Conservation (phyloP, 2,797 vertebrate species). For the Nannoperca australis region DNA sequence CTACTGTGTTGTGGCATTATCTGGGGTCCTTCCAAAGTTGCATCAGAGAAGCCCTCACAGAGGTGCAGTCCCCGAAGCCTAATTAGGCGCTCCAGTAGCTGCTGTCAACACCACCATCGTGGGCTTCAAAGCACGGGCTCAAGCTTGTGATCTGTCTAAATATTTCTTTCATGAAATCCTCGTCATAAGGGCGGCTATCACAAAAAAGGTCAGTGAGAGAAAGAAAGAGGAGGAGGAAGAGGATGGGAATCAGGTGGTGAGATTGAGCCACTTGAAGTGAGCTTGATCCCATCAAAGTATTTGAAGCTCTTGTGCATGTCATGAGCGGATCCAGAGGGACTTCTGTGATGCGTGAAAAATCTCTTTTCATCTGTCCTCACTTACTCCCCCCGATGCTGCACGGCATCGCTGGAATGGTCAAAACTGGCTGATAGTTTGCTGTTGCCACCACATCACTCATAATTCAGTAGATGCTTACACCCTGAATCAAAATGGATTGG, state of each 20-base stretch:
- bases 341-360: constrained; percentile 59
- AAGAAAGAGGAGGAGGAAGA: constrained; percentile 22
- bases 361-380: constrained; percentile 63
- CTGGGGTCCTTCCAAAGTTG: constrained; percentile 55
- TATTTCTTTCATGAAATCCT: constrained; percentile 69
- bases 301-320: constrained; percentile 52
- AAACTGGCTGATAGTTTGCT: constrained; percentile 18
- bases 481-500: constrained; percentile 3
- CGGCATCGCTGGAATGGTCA: constrained; percentile 11
- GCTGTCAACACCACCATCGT: constrained; percentile 66
- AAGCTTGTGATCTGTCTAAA: constrained; percentile 77
- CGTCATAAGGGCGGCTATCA: constrained; percentile 44
- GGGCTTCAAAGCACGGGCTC: constrained; percentile 72
- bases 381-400: constrained; percentile 42
- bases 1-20: constrained; percentile 29
- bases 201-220: constrained; percentile 48
- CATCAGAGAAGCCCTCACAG: constrained; percentile 64
- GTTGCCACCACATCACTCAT: constrained; percentile 13
- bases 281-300: constrained; percentile 46
- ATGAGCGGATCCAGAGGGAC: constrained; percentile 47
- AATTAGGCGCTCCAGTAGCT: constrained; percentile 71
- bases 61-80: constrained; percentile 64
- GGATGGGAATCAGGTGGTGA: constrained; percentile 43
- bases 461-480: constrained; percentile 19
- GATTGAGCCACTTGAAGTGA: constrained; percentile 46